These are phyloP conservation scores for Meloe dianella DNA, from an alignment of 2,888 invertebrate genomes.

Conservation along the genomic window DNA sequence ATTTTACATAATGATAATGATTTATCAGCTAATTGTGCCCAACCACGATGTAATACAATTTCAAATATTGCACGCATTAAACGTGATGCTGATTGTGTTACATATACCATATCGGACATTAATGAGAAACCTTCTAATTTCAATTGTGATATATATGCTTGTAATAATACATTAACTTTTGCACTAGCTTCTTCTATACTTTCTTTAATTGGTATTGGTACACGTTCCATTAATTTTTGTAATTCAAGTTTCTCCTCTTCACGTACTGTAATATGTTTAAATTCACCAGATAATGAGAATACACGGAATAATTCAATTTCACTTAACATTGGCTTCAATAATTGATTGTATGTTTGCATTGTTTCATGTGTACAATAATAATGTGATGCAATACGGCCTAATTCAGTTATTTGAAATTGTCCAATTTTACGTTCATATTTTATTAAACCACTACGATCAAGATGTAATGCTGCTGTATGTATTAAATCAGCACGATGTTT, in stretches of 20 bases:
- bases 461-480: constrained; percentile 88
- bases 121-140: constrained; percentile 98
- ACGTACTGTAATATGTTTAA: constrained; percentile 88
- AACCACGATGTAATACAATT: constrained; percentile 85
- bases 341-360: constrained; percentile 95
- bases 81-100: constrained; percentile 95
- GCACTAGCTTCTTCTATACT: constrained; percentile 98
- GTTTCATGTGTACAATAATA: constrained; percentile 98
- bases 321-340: constrained; percentile 93
- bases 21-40: constrained; percentile 98
- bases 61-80: constrained; percentile 97
- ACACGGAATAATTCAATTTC: constrained; percentile 98
- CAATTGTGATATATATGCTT: constrained; percentile 97
- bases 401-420: constrained; percentile 77
- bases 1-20: constrained; percentile 96
- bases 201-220: constrained; percentile 99
- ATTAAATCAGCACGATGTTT: constrained; percentile 91
- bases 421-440: constrained; percentile 97
- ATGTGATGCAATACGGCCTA: constrained; percentile 97
- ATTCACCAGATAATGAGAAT: constrained; percentile 98
- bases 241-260: constrained; percentile 97
- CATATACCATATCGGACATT: constrained; percentile 99
- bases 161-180: constrained; percentile 93
- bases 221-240: constrained; percentile 91
- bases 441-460: constrained; percentile 93